Percentiles rank a stretch among this genome's conserved stretches.
Conservation (phyloP, 1,140 invertebrate genomes). For the Drosophila sp. region DNA sequence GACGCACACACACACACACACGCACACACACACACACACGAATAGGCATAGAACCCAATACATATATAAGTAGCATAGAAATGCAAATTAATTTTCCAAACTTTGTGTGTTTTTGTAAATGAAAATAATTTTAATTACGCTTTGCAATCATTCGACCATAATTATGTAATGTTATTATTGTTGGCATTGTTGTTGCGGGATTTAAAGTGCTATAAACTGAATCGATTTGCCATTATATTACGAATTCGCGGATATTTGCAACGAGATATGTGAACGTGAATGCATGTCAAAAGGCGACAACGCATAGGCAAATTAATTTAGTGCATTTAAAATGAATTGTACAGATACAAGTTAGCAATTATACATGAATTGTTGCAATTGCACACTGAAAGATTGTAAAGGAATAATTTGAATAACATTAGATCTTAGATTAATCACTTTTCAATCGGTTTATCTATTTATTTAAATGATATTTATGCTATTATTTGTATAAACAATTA, state of each 20-base stretch:
- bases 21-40: constrained; percentile 4
- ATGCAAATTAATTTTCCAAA: constrained; percentile 10
- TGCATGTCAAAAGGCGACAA: constrained; percentile 5
- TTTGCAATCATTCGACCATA: constrained; percentile 11
- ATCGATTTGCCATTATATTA: background rate
- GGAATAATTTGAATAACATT: too few relatives aligned
- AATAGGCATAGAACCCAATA: background rate
- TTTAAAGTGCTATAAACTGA: constrained; percentile 5
- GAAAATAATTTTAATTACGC: constrained; percentile 13
- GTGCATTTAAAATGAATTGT: background rate
- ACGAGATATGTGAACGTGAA: background rate
- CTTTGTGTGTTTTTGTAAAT: constrained; percentile 9
- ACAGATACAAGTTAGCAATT: background rate
- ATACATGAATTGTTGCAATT: background rate
- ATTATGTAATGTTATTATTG: constrained; percentile 13
- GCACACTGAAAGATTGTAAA: background rate
- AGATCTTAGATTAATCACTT: too few relatives aligned
- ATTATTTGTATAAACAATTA: too few relatives aligned
- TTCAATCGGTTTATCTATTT: too few relatives aligned
- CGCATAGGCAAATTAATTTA: background rate
- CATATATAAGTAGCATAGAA: constrained; percentile 9
- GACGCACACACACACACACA: constrained; percentile 2
- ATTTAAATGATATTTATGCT: too few relatives aligned
- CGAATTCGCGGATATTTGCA: background rate
- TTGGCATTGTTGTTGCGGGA: constrained; percentile 4